Base-by-base conservation (phyloP, 2,888 invertebrate species). In the Caradrina clavipalpis region DNA sequence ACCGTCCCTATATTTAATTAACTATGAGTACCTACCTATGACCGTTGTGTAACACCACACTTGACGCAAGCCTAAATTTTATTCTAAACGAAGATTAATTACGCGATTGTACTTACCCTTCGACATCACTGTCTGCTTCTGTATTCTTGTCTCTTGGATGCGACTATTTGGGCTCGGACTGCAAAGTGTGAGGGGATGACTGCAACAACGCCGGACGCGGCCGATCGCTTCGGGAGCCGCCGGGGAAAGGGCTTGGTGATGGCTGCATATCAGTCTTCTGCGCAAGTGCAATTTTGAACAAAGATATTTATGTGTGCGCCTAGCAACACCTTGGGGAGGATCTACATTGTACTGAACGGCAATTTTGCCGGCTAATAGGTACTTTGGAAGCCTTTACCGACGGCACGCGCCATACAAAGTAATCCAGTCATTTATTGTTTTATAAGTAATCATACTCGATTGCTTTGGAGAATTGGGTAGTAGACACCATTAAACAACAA, bases 201-300 rank as follows among this genome's bases (percentile, higher is more conserved):
- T 39, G 59, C 26, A 21, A 39, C 55, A 50, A 35, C 22, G 8
- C 8, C 11, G 51, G 47, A 61, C 60, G 19, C 62, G 47, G n/a
- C 69, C 56, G 55, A 6, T 50, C 62, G 11, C 56, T 47, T 35
- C 55, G 42, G 53, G 8, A 35, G 26, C 62, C 22, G 50, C 49
- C 49, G 49, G 45, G 22, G 21, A 69, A 69, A 70, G 73, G 78
- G 53, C 1, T 22, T 11, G 45, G 31, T 8, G 42, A 54, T 55
- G 11, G 45, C 57, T 65, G 56, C 73, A 71, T 11, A 8, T 19
- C 39, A 21, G 35, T n/a, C 22, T 65, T 50, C 80, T 77, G 80
- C 77, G 77, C 77, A 77, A 80, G 76, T 77, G 80, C 77, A 77
- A 7, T 73, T 31, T 39, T 35, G 5, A 45, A 51, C 39, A 17